Base-by-base conservation (phyloP, 1,140 invertebrate genomes). In the Diabrotica virgifera region DNA sequence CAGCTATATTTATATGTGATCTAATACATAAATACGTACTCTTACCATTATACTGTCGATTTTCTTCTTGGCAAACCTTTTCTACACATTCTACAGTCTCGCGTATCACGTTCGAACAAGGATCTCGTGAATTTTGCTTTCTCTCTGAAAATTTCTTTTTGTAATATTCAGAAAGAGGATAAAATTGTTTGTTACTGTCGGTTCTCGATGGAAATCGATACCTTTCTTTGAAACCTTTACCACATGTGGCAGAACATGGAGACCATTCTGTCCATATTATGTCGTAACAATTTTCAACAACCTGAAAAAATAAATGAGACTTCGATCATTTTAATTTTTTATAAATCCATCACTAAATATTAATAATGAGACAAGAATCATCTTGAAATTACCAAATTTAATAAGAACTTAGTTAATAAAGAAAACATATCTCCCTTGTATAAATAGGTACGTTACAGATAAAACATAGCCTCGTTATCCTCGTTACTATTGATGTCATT, bases 241-340 rank as follows among this genome's bases (percentile, higher is more conserved):
- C 88, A 70, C 88, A 89, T 10, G 83, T 80, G 5, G 81, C 82
- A 14, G 85, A 87, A 76, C 88, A 90, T 0, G 86, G 86, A 0
- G 85, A 84, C 87, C 87, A 90, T 52, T 86, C 78, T 9, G 84
- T 83, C 86, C 86, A 87, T 0, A 65, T 52, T 50, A 62, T 70
- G 46, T 74, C 61, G n/a, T 64, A 69, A 53, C 77, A 78, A 37
- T 75, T 65, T 55, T 63, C 36, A 24, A 24, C 24, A 24, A 24
- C 24, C 24, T 24, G 24, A 24, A 24, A 24, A 24, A 24, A 24
- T 24, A 24, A 2, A 24, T 24, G 24, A 24, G 1, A 24, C 1
- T 24, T 24, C 24, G 24, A 24, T 24, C 24, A 24, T 24, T 24
- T 24, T 24, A 24, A 2, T 24, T 24, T 24, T 24, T 24, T 24